Evolutionary conservation across 2,888 invertebrate genomes (phyloP).

Genomic region (Macroteleia sp.): DNA sequence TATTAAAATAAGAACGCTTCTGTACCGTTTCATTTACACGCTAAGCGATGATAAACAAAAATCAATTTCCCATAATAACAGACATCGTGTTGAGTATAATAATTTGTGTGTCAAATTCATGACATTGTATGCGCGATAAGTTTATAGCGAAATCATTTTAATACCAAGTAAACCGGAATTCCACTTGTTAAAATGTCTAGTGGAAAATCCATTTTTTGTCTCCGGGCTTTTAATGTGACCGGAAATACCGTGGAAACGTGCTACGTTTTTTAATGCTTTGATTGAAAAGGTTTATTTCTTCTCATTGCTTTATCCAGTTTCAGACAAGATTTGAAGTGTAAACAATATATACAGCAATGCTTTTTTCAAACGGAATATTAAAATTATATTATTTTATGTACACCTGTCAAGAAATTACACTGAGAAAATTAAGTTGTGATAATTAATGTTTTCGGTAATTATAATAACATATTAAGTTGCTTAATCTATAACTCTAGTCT

Average conservation of each 20-base stretch:
- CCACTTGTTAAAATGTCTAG: slow-evolving; percentile 30
- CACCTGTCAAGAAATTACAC: no score
- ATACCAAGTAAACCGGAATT: slow-evolving; percentile 35
- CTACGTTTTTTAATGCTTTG: no score
- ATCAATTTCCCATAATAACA: slow-evolving; percentile 52
- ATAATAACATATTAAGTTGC: no score
- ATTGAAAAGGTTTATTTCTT: no score
- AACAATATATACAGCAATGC: no score
- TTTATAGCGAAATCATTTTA: slow-evolving; percentile 27
- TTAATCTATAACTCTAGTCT: no score
- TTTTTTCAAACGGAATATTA: no score
- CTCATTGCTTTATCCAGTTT: no score
- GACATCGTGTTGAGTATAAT: slow-evolving; percentile 1
- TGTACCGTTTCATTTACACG: slow-evolving; percentile 44
- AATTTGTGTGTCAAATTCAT: slow-evolving; percentile 38
- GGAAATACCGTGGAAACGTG: slow-evolving; percentile 6
- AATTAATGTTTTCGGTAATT: no score
- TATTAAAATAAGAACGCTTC: slow-evolving; percentile 36
- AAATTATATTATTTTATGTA: no score
- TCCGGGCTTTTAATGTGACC: slow-evolving; percentile 1
- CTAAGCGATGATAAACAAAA: slow-evolving; percentile 43
- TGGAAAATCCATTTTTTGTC: slow-evolving; percentile 32
- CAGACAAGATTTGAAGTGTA: no score
- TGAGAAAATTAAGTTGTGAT: no score
- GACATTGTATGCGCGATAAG: slow-evolving; percentile 20